These are phyloP conservation scores for Lytechinus variegatus DNA, from an alignment of 35 echinoderm and acorn worm genomes.

Conservation along the genomic window DNA sequence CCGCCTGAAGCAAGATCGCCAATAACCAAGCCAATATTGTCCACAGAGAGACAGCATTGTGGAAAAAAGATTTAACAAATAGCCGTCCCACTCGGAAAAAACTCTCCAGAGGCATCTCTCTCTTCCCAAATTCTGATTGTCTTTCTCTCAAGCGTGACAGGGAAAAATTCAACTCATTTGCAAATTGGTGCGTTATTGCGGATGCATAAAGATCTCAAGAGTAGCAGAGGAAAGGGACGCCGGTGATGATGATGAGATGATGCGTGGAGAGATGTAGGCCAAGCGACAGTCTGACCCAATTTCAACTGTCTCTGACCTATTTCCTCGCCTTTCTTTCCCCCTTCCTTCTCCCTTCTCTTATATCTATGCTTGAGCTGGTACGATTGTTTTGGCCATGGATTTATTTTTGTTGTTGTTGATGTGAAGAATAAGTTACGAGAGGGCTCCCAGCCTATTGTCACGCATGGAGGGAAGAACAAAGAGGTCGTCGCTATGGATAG, in stretches of 20 bases:
- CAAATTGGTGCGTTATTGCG: conserved; percentile 29
- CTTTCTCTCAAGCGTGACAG: conserved; percentile 7
- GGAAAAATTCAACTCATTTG: conserved; percentile 24
- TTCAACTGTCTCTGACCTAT: conserved; percentile 40
- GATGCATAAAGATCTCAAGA: neutral
- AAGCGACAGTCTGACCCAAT: conserved; percentile 32
- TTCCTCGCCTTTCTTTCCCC: neutral
- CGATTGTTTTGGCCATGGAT: neutral
- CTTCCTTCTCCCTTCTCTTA: neutral
- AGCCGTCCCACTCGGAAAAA: conserved; percentile 6
- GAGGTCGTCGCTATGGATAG: neutral
- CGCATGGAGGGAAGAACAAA: neutral
- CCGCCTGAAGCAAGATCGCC: neutral
- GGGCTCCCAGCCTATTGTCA: neutral
- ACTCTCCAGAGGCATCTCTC: neutral
- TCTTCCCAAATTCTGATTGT: conserved; percentile 16
- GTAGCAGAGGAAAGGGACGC: neutral
- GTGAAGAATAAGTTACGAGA: neutral
- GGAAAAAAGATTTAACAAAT: neutral
- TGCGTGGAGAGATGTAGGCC: neutral
- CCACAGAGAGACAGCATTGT: neutral
- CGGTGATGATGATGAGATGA: conserved; percentile 6
- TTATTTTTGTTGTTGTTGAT: conserved; percentile 39
- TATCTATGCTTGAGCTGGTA: neutral
- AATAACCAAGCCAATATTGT: neutral